phyloP scores from a whole-genome alignment of 2,113 vertebrate species.

The Cariama cristata region DNA sequence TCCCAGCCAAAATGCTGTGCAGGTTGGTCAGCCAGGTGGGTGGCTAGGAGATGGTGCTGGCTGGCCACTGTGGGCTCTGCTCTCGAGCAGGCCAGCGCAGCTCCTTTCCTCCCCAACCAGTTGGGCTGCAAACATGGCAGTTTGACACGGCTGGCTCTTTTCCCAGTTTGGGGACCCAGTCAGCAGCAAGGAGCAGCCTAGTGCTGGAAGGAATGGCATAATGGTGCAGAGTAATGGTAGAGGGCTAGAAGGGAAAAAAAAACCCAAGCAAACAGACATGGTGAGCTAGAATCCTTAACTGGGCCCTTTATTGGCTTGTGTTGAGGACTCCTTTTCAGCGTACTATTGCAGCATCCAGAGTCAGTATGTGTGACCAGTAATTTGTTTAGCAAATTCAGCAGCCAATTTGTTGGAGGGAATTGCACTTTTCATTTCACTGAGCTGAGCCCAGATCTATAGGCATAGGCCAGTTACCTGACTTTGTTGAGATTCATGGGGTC shows the following conservation, averaged over 20 bases:
- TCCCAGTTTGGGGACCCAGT: not conserved
- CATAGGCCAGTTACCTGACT: not conserved
- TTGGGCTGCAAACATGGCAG: not conserved
- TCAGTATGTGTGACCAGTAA: not conserved
- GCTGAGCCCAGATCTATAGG: not conserved
- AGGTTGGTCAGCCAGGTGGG: not conserved
- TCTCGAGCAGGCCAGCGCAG: not conserved
- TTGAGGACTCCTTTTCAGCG: not conserved
- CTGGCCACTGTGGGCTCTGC: accelerated
- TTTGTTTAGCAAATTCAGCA: not conserved
- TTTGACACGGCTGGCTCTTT: not conserved
- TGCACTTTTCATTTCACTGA: not conserved
- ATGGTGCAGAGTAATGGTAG: not conserved
- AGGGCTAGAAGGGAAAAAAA: not conserved
- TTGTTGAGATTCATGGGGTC: not conserved
- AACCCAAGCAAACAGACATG: not conserved
- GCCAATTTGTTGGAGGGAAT: not conserved
- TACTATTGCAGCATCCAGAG: too few relatives aligned
- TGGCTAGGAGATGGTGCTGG: not conserved
- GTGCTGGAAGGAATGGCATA: not conserved
- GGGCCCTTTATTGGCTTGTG: not conserved
- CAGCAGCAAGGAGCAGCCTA: not conserved
- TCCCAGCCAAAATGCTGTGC: not conserved
- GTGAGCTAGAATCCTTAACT: not conserved
- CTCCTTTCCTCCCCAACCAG: not conserved